Base-by-base conservation (phyloP, 2,113 vertebrate genomes). In the Lethenteron reissneri region DNA sequence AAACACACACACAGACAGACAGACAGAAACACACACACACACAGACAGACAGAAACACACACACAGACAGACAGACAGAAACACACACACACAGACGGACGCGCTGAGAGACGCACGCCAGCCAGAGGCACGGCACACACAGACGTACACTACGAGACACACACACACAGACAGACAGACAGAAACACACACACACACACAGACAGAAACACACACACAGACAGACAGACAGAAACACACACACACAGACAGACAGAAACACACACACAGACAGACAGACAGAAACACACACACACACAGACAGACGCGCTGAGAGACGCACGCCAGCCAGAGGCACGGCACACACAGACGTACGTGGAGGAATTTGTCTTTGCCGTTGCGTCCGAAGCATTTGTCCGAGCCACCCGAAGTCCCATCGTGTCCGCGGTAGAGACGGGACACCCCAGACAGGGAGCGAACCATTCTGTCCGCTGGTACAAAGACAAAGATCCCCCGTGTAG, bases 381-480 rank as follows among this genome's bases (percentile, higher is more conserved):
- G 82, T 75, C 92, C 92, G 0, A 80, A 92, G 75, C 92, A 88
- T 78, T 95, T 96, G 72, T 87, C 92, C 2, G 72, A 84, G 73
- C 86, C 75, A 0, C 94, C 94, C 0, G 78, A 71, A 59, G 82
- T 78, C 21, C 94, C 94, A 0, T 78, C 68, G 56, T 78, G 75
- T 11, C 86, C 92, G 17, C 76, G 83, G 74, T 92, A 97, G 69
- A 81, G 17, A 0, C 86, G 73, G 57, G 78, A 72, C 57, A 97
- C 76, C 1, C 83, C 77, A 0, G 85, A 79, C 76, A 99, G 80
- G 0, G 94, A 99, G 75, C 86, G 95, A 41, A 85, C 77, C 14
- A 17, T 68, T 68, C 9, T 21, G 21, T 68, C 62, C n/a, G 21
- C 62, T 68, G 21, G 62, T 41, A 41, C 41, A 41, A 41, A 41